Base-by-base conservation (phyloP, 2,888 invertebrate genomes). In the Pachliopta kotzebuea region DNA sequence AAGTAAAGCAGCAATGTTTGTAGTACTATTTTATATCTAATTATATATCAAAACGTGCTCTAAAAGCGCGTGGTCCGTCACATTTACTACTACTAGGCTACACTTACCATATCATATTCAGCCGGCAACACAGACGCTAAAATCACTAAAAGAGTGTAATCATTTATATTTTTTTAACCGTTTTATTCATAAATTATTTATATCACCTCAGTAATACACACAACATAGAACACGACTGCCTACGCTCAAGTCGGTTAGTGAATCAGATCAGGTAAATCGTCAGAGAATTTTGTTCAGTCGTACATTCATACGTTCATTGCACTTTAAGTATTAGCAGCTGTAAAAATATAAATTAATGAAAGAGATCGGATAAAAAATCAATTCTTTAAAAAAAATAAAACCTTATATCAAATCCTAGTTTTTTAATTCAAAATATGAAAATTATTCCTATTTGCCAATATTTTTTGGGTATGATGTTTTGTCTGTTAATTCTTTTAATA, bases 91-190 rank as follows among this genome's bases (percentile, higher is more conserved):
- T 56, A 65, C 68, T 63, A 29, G 67, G 65, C 56, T 67, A 66
- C 58, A 82, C 84, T 82, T 75, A 84, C 84, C 82, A 80, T 73
- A 75, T 72, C 77, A 80, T 77, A 73, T 65, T 72, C 69, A 63
- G 69, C 62, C 58, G 61, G 55, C 64, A 73, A 71, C 62, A 67
- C 42, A 65, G 29, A 57, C 8, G 29, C 14, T 29, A 60, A 42
- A 50, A 42, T 11, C 60, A 63, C 60, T 60, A 56, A 45, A 65
- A 62, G n/a, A 23, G 60, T 62, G 57, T 58, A 56, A 66, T 60
- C 55, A 37, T 63, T 55, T 52, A 56, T 2, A 24, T 37, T 60
- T 67, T 62, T 67, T 70, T 69, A 72, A 72, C 68, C 68, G 74
- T 78, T 73, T 71, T 74, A 75, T 72, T 73, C 70, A 74, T 73